Conservation (phyloP, 2,797 vertebrate genomes). For the Hemitrygon akajei region DNA sequence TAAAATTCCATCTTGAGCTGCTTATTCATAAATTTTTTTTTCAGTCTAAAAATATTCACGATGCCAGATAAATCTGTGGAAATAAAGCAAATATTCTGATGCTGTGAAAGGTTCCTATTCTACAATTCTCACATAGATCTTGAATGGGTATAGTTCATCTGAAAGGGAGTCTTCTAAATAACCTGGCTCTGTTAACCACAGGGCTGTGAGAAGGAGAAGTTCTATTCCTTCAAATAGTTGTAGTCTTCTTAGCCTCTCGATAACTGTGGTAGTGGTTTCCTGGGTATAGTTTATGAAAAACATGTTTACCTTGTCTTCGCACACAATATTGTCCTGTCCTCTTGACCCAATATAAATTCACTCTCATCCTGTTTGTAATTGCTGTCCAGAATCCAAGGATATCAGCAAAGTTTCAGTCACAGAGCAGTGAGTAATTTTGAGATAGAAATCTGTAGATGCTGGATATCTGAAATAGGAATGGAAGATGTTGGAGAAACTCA, state of each 20-base stretch:
- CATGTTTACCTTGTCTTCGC: background rate
- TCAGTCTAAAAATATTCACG: background rate
- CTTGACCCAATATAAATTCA: background rate
- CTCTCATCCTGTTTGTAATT: background rate
- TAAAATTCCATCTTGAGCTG: background rate
- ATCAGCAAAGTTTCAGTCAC: background rate
- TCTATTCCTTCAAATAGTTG: background rate
- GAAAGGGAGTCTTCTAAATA: slow-evolving; percentile 5
- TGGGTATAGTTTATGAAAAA: background rate
- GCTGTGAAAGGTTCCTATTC: background rate
- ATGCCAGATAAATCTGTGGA: background rate
- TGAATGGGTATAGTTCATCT: background rate
- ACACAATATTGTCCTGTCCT: background rate
- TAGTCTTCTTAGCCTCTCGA: background rate
- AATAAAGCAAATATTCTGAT: background rate
- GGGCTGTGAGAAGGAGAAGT: background rate
- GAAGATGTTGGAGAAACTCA: no score
- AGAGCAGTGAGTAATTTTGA: background rate
- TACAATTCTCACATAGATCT: background rate
- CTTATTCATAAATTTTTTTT: background rate
- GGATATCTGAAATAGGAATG: no score
- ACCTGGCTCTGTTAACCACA: background rate
- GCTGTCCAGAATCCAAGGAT: background rate
- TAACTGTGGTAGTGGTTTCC: background rate
- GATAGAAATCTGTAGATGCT: no score